Evolutionary conservation across 1,140 invertebrate species (phyloP).

Genomic region (Ephestia elutella): DNA sequence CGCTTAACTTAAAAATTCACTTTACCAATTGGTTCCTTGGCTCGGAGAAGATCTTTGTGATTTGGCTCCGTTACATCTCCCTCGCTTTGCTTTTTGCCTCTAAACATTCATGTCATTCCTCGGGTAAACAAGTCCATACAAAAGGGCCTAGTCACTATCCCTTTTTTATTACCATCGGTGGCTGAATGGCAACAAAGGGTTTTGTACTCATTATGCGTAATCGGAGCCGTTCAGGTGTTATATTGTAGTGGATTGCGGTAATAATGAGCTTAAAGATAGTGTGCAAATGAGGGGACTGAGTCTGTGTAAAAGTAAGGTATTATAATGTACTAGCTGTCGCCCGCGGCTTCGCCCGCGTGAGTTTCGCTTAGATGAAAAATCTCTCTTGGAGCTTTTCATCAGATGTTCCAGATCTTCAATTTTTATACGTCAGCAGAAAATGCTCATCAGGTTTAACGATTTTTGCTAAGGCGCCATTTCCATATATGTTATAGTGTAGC

Average conservation of each 20-base stretch:
- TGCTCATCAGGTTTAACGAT: too few species aligned
- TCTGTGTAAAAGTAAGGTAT: background rate
- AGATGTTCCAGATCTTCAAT: too few species aligned
- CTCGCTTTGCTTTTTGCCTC: slow-evolving; percentile 42
- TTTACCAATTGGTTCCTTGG: slow-evolving; percentile 11
- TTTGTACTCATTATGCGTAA: slow-evolving; percentile 63
- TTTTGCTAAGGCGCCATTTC: too few species aligned
- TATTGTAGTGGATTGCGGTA: slow-evolving; percentile 45
- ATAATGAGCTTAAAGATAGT: slow-evolving; percentile 45
- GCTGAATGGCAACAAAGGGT: slow-evolving; percentile 62
- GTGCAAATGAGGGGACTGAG: slow-evolving; percentile 5
- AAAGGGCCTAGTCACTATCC: slow-evolving; percentile 52
- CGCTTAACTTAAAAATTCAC: slow-evolving; percentile 24
- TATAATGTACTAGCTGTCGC: background rate
- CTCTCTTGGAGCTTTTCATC: too few species aligned
- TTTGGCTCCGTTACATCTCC: slow-evolving; percentile 30
- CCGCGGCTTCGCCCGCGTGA: too few species aligned
- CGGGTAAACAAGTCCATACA: slow-evolving; percentile 57
- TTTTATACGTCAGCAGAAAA: too few species aligned
- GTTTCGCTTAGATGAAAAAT: too few species aligned
- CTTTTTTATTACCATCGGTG: slow-evolving; percentile 66
- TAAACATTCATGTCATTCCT: slow-evolving; percentile 63
- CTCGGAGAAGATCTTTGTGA: slow-evolving; percentile 19
- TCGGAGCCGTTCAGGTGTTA: slow-evolving; percentile 65
- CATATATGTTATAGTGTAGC: too few species aligned